Evolutionary conservation across 2,888 invertebrate genomes (phyloP), one percentile per base, ranked within the genome.

Genomic region (Junonia oenone): DNA sequence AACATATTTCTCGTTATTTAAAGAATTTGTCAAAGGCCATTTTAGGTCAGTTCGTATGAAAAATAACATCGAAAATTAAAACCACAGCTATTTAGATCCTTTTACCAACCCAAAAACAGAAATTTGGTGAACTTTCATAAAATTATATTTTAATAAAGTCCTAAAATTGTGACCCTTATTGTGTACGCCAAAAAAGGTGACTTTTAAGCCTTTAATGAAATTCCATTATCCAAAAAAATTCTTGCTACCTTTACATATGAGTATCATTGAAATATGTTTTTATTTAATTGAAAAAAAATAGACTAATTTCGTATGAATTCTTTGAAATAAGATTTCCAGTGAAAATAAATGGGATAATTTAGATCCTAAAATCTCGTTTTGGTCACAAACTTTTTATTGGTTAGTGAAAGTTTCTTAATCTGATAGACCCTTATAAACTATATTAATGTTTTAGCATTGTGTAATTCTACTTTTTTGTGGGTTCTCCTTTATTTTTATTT

Each of bases 131-230:
- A 13, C n/a, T 8, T 13, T 43, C n/a, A n/a, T 0, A 43, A 43
- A 43, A 43, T n/a, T 43, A 26, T 1, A 43, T 43, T 43, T 26
- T 43, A 14, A 13, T 26, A 43, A 6, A 5, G 13, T n/a, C 38
- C 38, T n/a, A 51, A 46, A 47, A 51, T 37, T 45, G 3, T 45
- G 26, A 51, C 27, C 29, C 43, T 11, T 15, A 29, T 51, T 50
- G 49, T 31, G 26, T 15, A 4, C 19, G 29, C 58, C 37, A 15
- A 37, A 40, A 50, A 49, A 33, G 38, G 26, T 43, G 31, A 27
- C 35, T 45, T 52, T 29, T 29, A 40, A 48, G 22, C 55, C 48
- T 26, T 49, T 54, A 65, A 64, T 66, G 64, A 63, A 66, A 66
- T 63, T 63, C 62, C 59, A 29, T 35, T 55, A 59, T 62, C 55